Conservation (phyloP, 1,140 invertebrate genomes). For the Mesaphorura yosii region DNA sequence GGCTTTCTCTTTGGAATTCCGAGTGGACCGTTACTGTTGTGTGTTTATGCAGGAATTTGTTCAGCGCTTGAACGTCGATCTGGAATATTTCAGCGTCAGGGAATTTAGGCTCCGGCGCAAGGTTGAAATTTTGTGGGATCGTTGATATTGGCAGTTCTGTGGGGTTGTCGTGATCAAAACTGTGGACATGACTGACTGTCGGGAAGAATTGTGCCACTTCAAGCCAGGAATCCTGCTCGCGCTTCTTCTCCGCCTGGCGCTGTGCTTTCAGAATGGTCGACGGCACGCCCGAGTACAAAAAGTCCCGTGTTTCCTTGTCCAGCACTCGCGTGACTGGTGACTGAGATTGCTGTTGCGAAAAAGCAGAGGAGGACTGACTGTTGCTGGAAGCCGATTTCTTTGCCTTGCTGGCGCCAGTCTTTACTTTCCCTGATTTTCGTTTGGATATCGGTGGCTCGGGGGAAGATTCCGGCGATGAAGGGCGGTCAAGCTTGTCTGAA, state of each 20-base stretch:
- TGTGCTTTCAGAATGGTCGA: constrained; percentile 15
- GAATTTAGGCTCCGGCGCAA: too few relatives aligned
- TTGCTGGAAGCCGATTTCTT: too few relatives aligned
- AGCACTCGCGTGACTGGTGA: neutral
- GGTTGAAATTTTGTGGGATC: too few relatives aligned
- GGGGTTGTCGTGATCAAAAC: too few relatives aligned
- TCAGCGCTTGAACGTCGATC: too few relatives aligned
- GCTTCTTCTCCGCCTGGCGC: constrained; percentile 11
- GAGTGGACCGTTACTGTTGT: neutral
- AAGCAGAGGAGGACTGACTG: too few relatives aligned
- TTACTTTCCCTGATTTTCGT: too few relatives aligned
- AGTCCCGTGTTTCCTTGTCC: constrained; percentile 11
- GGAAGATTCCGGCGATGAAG: too few relatives aligned
- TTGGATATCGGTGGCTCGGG: too few relatives aligned
- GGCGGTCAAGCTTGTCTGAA: too few relatives aligned
- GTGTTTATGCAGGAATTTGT: too few relatives aligned
- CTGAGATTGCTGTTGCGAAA: constrained; percentile 17
- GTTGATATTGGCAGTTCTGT: neutral
- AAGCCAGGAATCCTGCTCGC: constrained; percentile 8
- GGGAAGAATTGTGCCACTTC: constrained; percentile 18
- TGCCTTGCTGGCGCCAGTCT: constrained; percentile 33
- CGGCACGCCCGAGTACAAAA: constrained; percentile 23
- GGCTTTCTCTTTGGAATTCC: neutral
- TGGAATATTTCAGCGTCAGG: too few relatives aligned
- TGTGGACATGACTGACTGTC: constrained; percentile 9